Evolutionary conservation across 2,797 vertebrate species (phyloP), one percentile per base, ranked within the genome.

Genomic region (Poecilia picta): DNA sequence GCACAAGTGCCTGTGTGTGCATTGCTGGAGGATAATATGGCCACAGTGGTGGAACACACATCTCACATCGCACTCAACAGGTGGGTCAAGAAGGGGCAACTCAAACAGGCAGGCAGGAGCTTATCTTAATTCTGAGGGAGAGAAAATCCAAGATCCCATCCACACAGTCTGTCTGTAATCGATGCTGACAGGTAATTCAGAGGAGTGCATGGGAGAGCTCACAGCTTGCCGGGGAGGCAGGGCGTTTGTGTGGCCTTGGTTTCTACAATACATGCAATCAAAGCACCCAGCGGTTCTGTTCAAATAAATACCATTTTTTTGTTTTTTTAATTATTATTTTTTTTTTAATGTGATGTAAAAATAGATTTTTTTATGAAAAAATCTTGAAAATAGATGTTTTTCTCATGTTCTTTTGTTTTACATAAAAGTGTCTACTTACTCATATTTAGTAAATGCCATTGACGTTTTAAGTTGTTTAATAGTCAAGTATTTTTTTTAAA

Each of bases 41-140:
- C 87, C 84, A 73, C 79, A 47, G 87, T 31, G 33, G 78, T 72
- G 57, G 75, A 85, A 86, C 86, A 87, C 90, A 86, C 89, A 89
- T 87, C 87, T 87, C 87, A n/a, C 87, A 80, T 91, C 87, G 75
- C 86, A 80, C 89, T 91, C 92, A 87, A 91, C 90, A 90, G 88
- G 91, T 95, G 91, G 93, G 93, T 95, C 94, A 96, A 93, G 92
- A 89, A 88, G 92, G 93, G 92, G 91, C 93, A 94, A 91, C 91
- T 86, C 90, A 92, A 92, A 94, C 90, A 89, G 91, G 90, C 91
- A 91, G 90, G 91, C 92, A 89, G 93, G 85, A 95, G 95, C 94
- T 96, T 96, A 95, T 96, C 95, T 95, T 95, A 95, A 96, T 95
- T 95, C 95, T 92, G 90, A 92, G 90, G 83, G 90, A 93, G 93